Percentiles rank a stretch among this genome's conserved stretches.
Conservation (phyloP, 1,140 invertebrate genomes). For the Eupeodes corollae region DNA sequence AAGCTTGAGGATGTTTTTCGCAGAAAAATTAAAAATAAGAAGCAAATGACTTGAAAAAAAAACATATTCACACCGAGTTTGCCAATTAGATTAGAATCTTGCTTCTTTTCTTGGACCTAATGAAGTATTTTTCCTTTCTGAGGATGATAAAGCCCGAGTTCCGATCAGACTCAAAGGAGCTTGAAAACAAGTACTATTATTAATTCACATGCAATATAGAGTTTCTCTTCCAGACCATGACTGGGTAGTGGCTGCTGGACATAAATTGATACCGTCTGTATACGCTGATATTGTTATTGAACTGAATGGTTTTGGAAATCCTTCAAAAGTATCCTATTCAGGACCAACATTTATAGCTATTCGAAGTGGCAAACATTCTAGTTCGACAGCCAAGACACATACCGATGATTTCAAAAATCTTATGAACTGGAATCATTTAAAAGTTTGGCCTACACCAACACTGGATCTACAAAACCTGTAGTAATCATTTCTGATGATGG, state of each 20-base stretch:
- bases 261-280: constrained; percentile 33
- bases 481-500: constrained; percentile 33
- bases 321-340: constrained; percentile 27
- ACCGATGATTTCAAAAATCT: constrained; percentile 25
- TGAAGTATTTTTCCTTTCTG: constrained; percentile 18
- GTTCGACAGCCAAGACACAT: constrained; percentile 30
- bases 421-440: constrained; percentile 15
- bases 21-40: too few species aligned
- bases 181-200: constrained; percentile 28
- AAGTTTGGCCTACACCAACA: constrained; percentile 15
- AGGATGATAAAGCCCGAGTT: constrained; percentile 38
- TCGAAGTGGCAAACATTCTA: constrained; percentile 27
- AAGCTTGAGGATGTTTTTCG: too few species aligned
- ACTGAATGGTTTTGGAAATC: constrained; percentile 18
- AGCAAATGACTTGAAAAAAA: too few species aligned
- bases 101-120: constrained; percentile 19
- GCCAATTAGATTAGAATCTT: too few species aligned
- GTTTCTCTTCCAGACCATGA: constrained; percentile 38
- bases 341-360: constrained; percentile 38
- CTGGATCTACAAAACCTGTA: constrained; percentile 33
- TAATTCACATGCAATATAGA: constrained; percentile 36
- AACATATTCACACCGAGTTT: too few species aligned
- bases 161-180: constrained; percentile 37
- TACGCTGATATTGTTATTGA: constrained; percentile 28
- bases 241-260: constrained; percentile 30